Percentiles rank a stretch among this genome's conserved stretches.
Evolutionary conservation across 2,888 invertebrate species (phyloP).

Genomic region (Drosophila sordidula): DNA sequence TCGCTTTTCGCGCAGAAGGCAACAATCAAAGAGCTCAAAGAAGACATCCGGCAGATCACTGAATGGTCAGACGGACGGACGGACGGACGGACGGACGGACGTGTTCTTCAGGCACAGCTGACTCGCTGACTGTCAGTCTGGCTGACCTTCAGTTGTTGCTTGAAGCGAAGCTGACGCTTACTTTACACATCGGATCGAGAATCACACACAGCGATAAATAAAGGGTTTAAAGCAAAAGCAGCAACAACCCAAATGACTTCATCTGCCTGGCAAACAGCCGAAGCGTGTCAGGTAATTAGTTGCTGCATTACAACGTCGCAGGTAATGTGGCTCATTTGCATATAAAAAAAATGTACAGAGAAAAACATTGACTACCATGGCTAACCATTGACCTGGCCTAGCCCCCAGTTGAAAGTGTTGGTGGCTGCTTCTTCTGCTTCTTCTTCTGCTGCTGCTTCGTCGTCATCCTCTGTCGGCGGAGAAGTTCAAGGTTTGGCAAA

Average conservation of each 20-base stretch:
- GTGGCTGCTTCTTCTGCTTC: slow-evolving; percentile 1
- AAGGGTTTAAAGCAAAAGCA: slow-evolving; percentile 45
- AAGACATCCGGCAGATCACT: slow-evolving; percentile 72
- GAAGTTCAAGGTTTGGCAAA: slow-evolving; percentile 76
- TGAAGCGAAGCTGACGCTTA: slow-evolving; percentile 34
- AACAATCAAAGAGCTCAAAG: slow-evolving; percentile 32
- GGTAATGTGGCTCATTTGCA: slow-evolving; percentile 62
- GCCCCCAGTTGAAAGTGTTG: slow-evolving; percentile 22
- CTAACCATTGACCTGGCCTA: slow-evolving; percentile 33
- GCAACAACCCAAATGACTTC: slow-evolving; percentile 59
- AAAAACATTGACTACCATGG: slow-evolving; percentile 25
- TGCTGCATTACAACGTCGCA: slow-evolving; percentile 56
- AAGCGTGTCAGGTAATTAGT: slow-evolving; percentile 77
- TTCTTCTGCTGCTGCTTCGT: slow-evolving; percentile 14
- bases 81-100: slow-evolving; percentile 20
- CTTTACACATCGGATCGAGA: slow-evolving; percentile 40
- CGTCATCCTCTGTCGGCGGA: slow-evolving; percentile 34
- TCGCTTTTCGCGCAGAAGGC: slow-evolving; percentile 49
- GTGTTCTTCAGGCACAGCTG: slow-evolving; percentile 51
- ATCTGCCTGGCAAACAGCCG: slow-evolving; percentile 64
- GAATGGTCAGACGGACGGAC: slow-evolving; percentile 44
- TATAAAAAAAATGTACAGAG: slow-evolving; percentile 41
- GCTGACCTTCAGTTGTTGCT: slow-evolving; percentile 53
- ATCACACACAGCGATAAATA: slow-evolving; percentile 48
- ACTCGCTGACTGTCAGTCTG: slow-evolving; percentile 18